Conservation (phyloP, 2,888 invertebrate species). For the Clusia tigrina region DNA sequence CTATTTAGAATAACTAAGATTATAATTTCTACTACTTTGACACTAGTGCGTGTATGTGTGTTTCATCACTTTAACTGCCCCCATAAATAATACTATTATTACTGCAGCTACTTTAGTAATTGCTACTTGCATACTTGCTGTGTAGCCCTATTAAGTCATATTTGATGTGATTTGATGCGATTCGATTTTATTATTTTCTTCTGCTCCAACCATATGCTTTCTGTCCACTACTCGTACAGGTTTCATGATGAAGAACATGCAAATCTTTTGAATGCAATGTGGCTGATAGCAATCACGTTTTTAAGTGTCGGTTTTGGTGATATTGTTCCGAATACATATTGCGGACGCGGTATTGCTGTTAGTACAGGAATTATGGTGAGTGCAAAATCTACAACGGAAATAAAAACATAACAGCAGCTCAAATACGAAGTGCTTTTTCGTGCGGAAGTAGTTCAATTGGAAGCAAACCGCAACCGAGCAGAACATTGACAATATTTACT, state of each 20-base stretch:
- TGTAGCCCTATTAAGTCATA: conserved; percentile 15
- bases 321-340: conserved; percentile 99
- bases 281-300: conserved; percentile 99
- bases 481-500: too few relatives aligned
- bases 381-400: conserved; percentile 52
- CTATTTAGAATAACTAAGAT: not conserved
- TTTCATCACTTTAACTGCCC: conserved; percentile 7
- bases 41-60: not conserved
- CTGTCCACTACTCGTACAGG: conserved; percentile 67
- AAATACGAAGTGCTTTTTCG: too few relatives aligned
- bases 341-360: conserved; percentile 98
- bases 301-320: conserved; percentile 99
- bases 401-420: conserved; percentile 11
- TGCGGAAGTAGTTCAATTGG: too few relatives aligned
- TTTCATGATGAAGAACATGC: conserved; percentile 99
- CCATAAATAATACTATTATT: conserved; percentile 14
- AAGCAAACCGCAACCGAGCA: too few relatives aligned
- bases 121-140: not conserved
- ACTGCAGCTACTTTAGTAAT: conserved; percentile 10
- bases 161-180: conserved; percentile 22
- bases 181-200: conserved; percentile 19
- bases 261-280: conserved; percentile 99
- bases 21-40: not conserved
- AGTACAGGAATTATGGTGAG: conserved; percentile 99
- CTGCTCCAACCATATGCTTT: conserved; percentile 32